phyloP scores from a whole-genome alignment of 2,797 vertebrate species.

The Pangasius macronema region DNA sequence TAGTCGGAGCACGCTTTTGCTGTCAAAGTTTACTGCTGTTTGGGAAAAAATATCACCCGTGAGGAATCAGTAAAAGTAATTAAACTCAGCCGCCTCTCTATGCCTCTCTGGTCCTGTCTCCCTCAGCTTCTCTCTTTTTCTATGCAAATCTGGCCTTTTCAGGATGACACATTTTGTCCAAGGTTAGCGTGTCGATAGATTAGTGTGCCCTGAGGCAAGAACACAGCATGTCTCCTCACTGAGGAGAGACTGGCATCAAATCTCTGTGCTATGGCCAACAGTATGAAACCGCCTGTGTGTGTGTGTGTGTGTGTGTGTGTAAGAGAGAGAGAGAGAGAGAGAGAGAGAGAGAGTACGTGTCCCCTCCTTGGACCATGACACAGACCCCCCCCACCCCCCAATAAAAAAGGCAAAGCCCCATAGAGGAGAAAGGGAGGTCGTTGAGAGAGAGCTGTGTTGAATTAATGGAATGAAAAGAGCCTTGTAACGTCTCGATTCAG shows the following conservation, averaged over 20 bases:
- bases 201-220: conserved; percentile 51
- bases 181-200: conserved; percentile 66
- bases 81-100: conserved; percentile 29
- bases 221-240: conserved; percentile 34
- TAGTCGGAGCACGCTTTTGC: conserved; percentile 46
- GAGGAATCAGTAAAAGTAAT: conserved; percentile 51
- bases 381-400: too few relatives aligned
- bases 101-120: conserved; percentile 10
- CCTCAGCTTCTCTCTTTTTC: conserved; percentile 35
- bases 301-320: conserved; percentile 11
- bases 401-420: conserved; percentile 46
- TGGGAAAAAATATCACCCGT: conserved; percentile 47
- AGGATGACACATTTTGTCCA: conserved; percentile 57
- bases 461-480: conserved; percentile 68
- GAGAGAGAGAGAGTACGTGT: background rate
- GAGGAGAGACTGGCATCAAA: conserved; percentile 31
- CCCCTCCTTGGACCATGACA: too few relatives aligned
- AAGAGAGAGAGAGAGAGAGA: too few relatives aligned
- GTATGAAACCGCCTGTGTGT: conserved; percentile 28
- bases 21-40: conserved; percentile 51
- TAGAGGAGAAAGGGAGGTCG: conserved; percentile 66
- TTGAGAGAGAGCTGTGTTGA: conserved; percentile 63
- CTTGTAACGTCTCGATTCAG: conserved; percentile 70
- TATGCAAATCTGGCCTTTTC: conserved; percentile 48
- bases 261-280: conserved; percentile 22